Conservation (phyloP, 2,113 vertebrate species). For the Silurus glanis region DNA sequence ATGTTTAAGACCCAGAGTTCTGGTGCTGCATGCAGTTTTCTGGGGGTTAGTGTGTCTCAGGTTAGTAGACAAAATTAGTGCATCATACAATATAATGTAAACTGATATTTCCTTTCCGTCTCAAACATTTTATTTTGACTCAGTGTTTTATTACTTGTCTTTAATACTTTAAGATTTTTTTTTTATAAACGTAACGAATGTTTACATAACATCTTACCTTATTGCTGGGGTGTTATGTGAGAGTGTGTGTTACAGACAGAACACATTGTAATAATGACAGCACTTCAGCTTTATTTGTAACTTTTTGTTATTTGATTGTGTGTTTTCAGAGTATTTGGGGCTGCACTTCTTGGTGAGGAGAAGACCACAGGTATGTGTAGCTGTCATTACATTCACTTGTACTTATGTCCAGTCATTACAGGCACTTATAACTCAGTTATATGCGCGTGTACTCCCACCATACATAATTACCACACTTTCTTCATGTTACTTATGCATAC, state of each 20-base stretch:
- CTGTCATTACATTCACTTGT: not conserved
- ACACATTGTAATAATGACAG: not conserved
- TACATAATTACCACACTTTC: not conserved
- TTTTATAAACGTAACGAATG: no score
- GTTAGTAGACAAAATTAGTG: constrained; percentile 33
- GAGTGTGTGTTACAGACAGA: not conserved
- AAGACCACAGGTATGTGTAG: constrained; percentile 54
- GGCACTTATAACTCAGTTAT: not conserved
- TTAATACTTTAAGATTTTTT: no score
- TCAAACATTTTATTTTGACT: not conserved
- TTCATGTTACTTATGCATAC: no score
- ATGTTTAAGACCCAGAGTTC: constrained; percentile 56
- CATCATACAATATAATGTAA: not conserved
- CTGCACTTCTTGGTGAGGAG: constrained; percentile 59
- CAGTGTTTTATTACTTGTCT: not conserved
- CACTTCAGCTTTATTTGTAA: not conserved
- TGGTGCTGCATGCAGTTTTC: constrained; percentile 60
- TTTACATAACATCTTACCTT: not conserved
- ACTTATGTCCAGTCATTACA: not conserved
- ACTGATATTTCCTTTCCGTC: not conserved
- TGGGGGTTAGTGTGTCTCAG: constrained; percentile 63
- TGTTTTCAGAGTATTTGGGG: constrained; percentile 60
- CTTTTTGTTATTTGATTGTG: not conserved
- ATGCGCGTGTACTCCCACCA: not conserved
- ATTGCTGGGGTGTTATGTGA: not conserved